These are phyloP conservation scores for Himalopsyche phryganea DNA, from an alignment of 1,140 invertebrate genomes.

Conservation along the genomic window DNA sequence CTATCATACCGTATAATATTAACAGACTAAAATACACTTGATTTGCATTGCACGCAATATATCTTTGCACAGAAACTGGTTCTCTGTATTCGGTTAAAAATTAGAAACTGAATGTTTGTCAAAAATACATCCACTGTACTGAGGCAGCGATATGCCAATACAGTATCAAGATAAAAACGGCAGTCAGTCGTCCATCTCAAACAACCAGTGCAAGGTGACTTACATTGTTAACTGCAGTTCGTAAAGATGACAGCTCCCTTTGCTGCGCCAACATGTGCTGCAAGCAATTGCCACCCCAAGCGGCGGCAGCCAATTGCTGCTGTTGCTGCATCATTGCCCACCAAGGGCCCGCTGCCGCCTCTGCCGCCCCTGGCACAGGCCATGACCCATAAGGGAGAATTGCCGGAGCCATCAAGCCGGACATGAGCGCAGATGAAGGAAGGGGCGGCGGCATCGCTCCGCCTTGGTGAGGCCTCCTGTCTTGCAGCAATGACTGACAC, in stretches of 20 bases:
- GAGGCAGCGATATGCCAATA: too few species aligned
- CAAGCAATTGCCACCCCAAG: conserved; percentile 39
- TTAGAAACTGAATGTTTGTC: too few species aligned
- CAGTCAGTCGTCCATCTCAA: too few species aligned
- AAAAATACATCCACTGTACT: too few species aligned
- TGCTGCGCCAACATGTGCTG: conserved; percentile 48
- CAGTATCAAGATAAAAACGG: too few species aligned
- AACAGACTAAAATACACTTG: too few species aligned
- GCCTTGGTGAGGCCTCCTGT: conserved; percentile 8
- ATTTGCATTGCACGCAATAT: too few species aligned
- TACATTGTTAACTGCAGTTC: conserved; percentile 44
- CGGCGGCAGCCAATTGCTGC: conserved; percentile 20
- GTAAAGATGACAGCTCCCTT: conserved; percentile 44
- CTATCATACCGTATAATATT: too few species aligned
- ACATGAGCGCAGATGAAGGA: background rate
- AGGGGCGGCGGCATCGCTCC: background rate
- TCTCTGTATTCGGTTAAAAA: too few species aligned
- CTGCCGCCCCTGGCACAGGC: background rate
- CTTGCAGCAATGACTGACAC: conserved; percentile 29
- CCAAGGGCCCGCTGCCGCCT: background rate
- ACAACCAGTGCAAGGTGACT: too few species aligned
- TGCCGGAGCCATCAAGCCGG: background rate
- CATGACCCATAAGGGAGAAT: background rate
- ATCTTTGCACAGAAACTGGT: too few species aligned
- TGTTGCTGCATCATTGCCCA: conserved; percentile 23